A percentile compares a stretch with the other conserved stretches of the same genome.
Evolutionary conservation across 2,888 invertebrate genomes (phyloP).

Genomic region (Diaprepes abbreviatus): DNA sequence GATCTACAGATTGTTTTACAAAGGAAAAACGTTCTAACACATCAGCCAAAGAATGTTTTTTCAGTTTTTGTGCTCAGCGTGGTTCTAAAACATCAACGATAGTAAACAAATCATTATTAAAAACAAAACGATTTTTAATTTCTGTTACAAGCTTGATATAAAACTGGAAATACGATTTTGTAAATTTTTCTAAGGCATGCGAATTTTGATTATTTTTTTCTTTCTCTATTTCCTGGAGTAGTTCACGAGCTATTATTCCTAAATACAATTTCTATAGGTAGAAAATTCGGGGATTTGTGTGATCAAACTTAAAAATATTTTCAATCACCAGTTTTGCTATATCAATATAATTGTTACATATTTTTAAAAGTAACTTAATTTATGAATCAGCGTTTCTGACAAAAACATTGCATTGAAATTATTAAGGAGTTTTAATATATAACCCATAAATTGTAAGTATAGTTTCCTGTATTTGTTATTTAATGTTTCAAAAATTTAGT

Average conservation of each 20-base stretch:
- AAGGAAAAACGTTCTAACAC: constrained; percentile 8
- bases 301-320: constrained; percentile 11
- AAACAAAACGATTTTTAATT: constrained; percentile 33
- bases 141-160: constrained; percentile 22
- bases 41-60: neutral
- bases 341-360: neutral
- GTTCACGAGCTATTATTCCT: constrained; percentile 17
- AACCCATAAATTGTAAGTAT: constrained; percentile 14
- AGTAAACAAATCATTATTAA: constrained; percentile 19
- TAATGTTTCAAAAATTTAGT: neutral
- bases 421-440: neutral
- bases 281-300: neutral
- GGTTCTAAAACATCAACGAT: constrained; percentile 37
- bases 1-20: constrained; percentile 27
- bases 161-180: constrained; percentile 25
- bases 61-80: constrained; percentile 3
- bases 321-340: neutral
- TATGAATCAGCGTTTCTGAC: neutral
- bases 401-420: neutral
- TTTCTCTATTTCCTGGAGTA: constrained; percentile 14
- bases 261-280: constrained; percentile 20
- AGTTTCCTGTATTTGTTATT: neutral
- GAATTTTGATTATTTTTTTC: no score
- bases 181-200: neutral
- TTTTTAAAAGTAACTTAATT: neutral